Base-by-base conservation (phyloP, 37 sponge, comb jelly and placozoan genomes). In the Lycopodina hypogea region DNA sequence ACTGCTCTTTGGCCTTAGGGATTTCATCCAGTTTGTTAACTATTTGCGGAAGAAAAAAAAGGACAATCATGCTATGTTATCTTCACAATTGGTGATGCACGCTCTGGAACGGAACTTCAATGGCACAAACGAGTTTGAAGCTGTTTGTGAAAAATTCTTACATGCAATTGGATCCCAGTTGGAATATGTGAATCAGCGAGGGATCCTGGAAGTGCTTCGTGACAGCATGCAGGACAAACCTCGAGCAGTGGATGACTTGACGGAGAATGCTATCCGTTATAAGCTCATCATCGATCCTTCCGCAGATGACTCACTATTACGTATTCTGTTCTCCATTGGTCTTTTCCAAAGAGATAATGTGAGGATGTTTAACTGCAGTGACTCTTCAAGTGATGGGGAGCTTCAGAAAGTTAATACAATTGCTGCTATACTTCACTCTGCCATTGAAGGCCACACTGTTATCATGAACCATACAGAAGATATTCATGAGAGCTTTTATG, bases 401-500 rank as follows among this genome's bases (percentile, higher is more conserved):
- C 32, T 93, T 17, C 90, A 93, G 67, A 89, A 89, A 84, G 84
- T 91, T 61, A 91, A 87, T 66, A 87, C 87, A 4, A 83, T 91
- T 71, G 84, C 92, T n/a, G 87, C 87, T 2, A 80, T 91, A 19
- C 81, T 83, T 42, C 84, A 87, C 77, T 87, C 88, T 42, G 91
- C 88, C 23, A 81, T 84, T 6, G 85, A 90, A 56, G 91, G 91
- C 3, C 88, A 87, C 75, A 94, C 94, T 17, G 91, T 90, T 1
- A 64, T 94, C 38, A 83, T 94, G 88, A 84, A 72, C 50, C 91
- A 94, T 36, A 87, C 94, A 9, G 91, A 90, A 53, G 88, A 84
- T 67, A 90, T 94, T n/a, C 87, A 90, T 73, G 94, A 90, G 76
- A 94, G 94, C 74, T 90, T 94, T 51, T 94, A 94, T 68, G 94